Percentiles rank a stretch among this genome's conserved stretches.
Evolutionary conservation across 2,113 vertebrate species (phyloP).

Genomic region (Ctenodactylus gundi): DNA sequence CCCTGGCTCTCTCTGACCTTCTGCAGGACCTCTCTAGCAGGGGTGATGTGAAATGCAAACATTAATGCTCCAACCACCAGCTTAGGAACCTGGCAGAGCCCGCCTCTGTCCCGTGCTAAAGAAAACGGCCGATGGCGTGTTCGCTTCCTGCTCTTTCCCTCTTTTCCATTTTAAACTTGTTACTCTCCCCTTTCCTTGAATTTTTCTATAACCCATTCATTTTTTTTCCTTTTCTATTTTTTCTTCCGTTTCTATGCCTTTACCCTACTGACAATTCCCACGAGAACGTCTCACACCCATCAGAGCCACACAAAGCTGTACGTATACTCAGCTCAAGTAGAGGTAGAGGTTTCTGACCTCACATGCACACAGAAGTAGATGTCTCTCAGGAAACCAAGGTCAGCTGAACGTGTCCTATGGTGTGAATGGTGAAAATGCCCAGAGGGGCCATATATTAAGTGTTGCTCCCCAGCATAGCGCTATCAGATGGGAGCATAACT

Average conservation of each 20-base stretch:
- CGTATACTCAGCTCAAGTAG: not conserved
- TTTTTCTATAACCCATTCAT: not conserved
- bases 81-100: not conserved
- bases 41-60: not conserved
- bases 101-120: not conserved
- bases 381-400: not conserved
- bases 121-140: fast-evolving
- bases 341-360: not conserved
- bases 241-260: not conserved
- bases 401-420: not conserved
- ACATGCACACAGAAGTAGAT: not conserved
- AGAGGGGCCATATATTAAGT: not conserved
- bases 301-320: not conserved
- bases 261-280: not conserved
- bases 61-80: not conserved
- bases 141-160: not conserved
- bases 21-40: not conserved
- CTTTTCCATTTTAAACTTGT: not conserved
- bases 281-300: not conserved
- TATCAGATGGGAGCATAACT: not conserved
- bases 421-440: not conserved
- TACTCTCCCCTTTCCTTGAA: not conserved
- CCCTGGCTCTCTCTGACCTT: not conserved
- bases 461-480: not conserved
- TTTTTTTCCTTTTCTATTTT: not conserved